Base-by-base conservation (phyloP, 1,140 invertebrate genomes). In the Drosophila subobscura region DNA sequence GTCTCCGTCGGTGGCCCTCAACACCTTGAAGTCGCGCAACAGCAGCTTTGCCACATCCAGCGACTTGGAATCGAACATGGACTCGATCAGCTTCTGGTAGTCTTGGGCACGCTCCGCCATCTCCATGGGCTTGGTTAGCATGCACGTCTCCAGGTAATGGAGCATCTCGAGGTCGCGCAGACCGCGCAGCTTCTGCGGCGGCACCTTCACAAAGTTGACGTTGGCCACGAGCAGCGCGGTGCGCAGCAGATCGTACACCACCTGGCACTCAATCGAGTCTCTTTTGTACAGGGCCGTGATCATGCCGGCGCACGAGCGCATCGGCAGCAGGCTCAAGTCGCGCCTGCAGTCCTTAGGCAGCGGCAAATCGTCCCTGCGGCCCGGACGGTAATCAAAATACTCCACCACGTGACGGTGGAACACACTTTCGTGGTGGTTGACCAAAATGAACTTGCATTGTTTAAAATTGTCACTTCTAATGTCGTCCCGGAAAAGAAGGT, bases 211-310 rank as follows among this genome's bases (percentile, higher is more conserved):
- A 53, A 95, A 93, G 77, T 95, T 95, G 14, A 93, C 92, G 4
- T 96, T 96, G 72, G 96, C 95, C 47, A 95, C 89, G n/a, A 96
- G 79, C 47, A 96, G 95, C 5, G 95, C 93, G 37, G 94, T 95
- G 77, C 92, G 91, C 5, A 93, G 52, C 56, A 93, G 68, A 58
- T 91, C 71, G 0, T 86, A 78, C 4, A 90, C 49, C 41, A 83
- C 56, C 14, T 72, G 66, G 72, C 76, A 71, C 59, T 57, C 50
- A 5, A 64, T 51, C 0, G 41, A 42, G 0, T 46, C n/a, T 47
- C 33, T 45, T 20, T 56, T 55, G 42, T 44, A 40, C 50, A 76
- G 8, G 90, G 63, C 42, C 10, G 90, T 70, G 29, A 93, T 90
- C 41, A 97, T 89, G 4, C 95, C 95, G 37, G 93, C 92, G 91